phyloP scores from a whole-genome alignment of 2,113 vertebrate species.

The Pterophyllum scalare region DNA sequence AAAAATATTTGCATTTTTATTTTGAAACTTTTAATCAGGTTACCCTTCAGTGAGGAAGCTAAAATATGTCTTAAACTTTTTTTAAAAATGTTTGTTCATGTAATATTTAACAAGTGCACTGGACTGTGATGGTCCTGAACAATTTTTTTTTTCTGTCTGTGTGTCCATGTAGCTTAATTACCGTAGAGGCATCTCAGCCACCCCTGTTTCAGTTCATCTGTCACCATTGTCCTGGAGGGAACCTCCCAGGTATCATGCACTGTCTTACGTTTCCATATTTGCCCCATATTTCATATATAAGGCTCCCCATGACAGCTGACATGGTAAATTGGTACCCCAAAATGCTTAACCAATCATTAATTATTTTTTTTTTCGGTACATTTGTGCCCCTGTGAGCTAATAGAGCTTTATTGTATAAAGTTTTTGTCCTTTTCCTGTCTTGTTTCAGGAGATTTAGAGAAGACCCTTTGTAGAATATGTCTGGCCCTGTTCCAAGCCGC shows the following conservation, averaged over 20 bases:
- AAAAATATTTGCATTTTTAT: neutral
- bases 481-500: slow-evolving; percentile 87
- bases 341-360: neutral
- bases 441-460: slow-evolving; percentile 76
- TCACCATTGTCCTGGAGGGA: slow-evolving; percentile 78
- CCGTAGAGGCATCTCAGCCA: slow-evolving; percentile 70
- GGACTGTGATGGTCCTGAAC: neutral
- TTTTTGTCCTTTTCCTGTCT: neutral
- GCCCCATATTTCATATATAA: neutral
- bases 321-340: neutral
- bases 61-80: neutral
- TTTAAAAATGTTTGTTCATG: neutral
- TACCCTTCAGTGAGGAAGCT: neutral
- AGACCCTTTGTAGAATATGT: slow-evolving; percentile 83
- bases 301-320: neutral
- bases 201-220: slow-evolving; percentile 62
- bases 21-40: neutral
- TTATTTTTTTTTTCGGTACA: neutral
- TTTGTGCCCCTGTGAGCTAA: neutral
- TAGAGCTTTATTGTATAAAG: neutral
- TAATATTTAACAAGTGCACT: neutral
- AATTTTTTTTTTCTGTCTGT: neutral
- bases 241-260: slow-evolving; percentile 73
- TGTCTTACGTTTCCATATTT: neutral
- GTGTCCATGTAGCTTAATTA: slow-evolving; percentile 63